Conservation (phyloP, 92 coral and sea anemone species). For the Bergia puertoricense region DNA sequence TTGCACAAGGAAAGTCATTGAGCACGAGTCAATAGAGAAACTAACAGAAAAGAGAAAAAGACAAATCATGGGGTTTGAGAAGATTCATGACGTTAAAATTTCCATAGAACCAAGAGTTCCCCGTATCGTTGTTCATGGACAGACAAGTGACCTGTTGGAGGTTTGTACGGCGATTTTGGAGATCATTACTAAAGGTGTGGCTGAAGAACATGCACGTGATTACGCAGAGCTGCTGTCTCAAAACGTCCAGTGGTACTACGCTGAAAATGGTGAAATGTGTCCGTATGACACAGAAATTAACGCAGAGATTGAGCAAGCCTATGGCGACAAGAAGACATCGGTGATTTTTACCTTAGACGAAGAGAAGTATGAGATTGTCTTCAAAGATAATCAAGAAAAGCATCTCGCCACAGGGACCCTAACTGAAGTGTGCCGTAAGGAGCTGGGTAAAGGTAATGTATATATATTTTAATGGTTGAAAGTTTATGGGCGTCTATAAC, state of each 20-base stretch:
- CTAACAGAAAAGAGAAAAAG: slow-evolving; percentile 55
- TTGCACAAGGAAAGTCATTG: slow-evolving; percentile 53
- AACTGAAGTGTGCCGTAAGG: slow-evolving; percentile 61
- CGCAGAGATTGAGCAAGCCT: slow-evolving; percentile 72
- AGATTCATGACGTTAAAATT: slow-evolving; percentile 27
- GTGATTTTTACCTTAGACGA: slow-evolving; percentile 38
- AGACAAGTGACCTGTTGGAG: slow-evolving; percentile 56
- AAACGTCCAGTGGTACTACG: slow-evolving; percentile 68
- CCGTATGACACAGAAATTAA: slow-evolving; percentile 56
- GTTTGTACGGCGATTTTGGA: slow-evolving; percentile 30
- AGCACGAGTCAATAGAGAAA: slow-evolving; percentile 52
- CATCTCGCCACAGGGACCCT: slow-evolving; percentile 44
- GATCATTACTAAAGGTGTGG: slow-evolving; percentile 47
- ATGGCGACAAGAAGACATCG: slow-evolving; percentile 40
- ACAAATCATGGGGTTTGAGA: slow-evolving; percentile 46
- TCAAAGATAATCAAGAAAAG: slow-evolving; percentile 60
- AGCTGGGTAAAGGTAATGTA: slow-evolving; percentile 58
- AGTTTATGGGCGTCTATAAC: no score
- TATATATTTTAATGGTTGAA: no score
- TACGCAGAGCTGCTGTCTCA: slow-evolving; percentile 61
- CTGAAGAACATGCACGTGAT: slow-evolving; percentile 62
- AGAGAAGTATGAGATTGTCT: slow-evolving; percentile 57
- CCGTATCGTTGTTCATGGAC: slow-evolving; percentile 61
- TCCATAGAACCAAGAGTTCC: slow-evolving; percentile 44
- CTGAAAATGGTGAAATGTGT: slow-evolving; percentile 18